Base-by-base conservation (phyloP, 2,113 vertebrate species). In the Oophaga pumilio region DNA sequence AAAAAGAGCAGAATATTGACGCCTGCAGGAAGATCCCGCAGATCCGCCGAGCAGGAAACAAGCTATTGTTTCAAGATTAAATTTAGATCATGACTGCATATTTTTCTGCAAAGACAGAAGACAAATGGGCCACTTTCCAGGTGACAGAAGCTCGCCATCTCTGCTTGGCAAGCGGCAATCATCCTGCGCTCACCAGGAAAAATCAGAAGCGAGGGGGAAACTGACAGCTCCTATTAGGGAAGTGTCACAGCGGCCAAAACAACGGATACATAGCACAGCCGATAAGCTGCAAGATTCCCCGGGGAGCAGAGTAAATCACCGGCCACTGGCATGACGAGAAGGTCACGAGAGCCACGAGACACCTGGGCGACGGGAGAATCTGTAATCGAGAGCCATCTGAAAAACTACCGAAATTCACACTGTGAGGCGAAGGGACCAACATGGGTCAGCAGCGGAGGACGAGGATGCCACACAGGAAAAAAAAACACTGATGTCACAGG, bases 141-240 rank as follows among this genome's bases (percentile, higher is more conserved):
- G 9, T 57, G 52, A 57, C 76, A 79, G 28, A 69, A 73, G 57
- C 26, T n/a, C 15, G 52, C 43, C 50, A 33, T 59, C 28, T 18
- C 20, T 12, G 43, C 59, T 49, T 20, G 74, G 59, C n/a, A 56
- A 78, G 73, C 14, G 74, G 49, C 74, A 85, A 85, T 85, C 73
- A 85, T 66, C 53, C 74, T 62, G 57, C 43, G n/a, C 84, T 85
- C 84, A 85, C 43, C 73, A 52, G 57, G 84, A 85, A 74, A 74
- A 50, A 85, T 76, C 71, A 24, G 59, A 50, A n/a, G 56, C 43
- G n/a, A 69, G 76, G 85, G 76, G 43, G 20, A 64, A 66, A 66
- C 12, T 68, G 85, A 79, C 85, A 86, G 76, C 62, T 86, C 50
- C 76, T 79, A 79, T 86, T 79, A 85, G 74, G 73, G 20, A 78